Base-by-base conservation (phyloP, 2,888 invertebrate species). In the Sinelater perroti region DNA sequence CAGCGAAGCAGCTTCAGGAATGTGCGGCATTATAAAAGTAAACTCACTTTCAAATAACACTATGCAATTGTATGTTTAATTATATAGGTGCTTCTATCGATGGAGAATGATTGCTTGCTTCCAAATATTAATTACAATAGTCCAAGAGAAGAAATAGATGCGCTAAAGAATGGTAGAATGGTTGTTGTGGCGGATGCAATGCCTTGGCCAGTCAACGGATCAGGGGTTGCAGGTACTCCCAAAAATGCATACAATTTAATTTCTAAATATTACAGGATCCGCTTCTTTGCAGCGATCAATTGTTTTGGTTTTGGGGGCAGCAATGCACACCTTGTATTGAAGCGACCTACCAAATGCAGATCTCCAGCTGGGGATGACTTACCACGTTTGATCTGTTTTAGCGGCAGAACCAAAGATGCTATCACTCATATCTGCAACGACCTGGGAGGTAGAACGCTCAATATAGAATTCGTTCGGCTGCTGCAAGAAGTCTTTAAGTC, bases 221-320 rank as follows among this genome's bases (percentile, higher is more conserved):
- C 44, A 13, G 44, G 44, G n/a, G 14, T 26, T 16, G 28, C 26
- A 4, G 44, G 44, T 44, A 42, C 5, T n/a, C n/a, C n/a, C n/a
- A n/a, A n/a, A n/a, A n/a, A n/a, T n/a, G n/a, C n/a, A n/a, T n/a
- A n/a, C n/a, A n/a, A n/a, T n/a, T n/a, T n/a, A n/a, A n/a, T n/a
- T n/a, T n/a, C n/a, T n/a, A n/a, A n/a, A n/a, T n/a, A n/a, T n/a
- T n/a, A n/a, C n/a, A n/a, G n/a, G n/a, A n/a, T n/a, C n/a, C n/a
- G n/a, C 13, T 59, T 72, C 2, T 13, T 38, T 17, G 6, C 87
- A 38, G 95, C 90, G 2, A 82, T 96, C 16, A 97, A 93, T 80
- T 93, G 93, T 6, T 97, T 96, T 74, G 96, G 96, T 0, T 97
- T 97, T 72, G 96, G 96, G 18, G 97, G 97, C 0, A 89, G 90